These are phyloP conservation scores for Albula goreensis DNA, from an alignment of 2,113 vertebrate species.

Conservation along the genomic window DNA sequence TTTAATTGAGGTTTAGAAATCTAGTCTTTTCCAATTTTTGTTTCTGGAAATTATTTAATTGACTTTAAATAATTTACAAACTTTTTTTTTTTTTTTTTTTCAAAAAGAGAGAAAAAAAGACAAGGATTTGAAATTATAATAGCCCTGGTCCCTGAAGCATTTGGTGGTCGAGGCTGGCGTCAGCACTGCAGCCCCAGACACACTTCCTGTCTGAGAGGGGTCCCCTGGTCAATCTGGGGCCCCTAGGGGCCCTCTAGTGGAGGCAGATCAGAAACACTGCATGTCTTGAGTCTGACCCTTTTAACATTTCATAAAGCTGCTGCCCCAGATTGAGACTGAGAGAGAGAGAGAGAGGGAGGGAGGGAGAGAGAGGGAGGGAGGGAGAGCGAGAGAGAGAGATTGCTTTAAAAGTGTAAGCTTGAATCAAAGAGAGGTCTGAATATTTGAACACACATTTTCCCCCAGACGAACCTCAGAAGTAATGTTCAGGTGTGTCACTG, in stretches of 20 bases:
- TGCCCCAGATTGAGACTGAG: constrained; percentile 54
- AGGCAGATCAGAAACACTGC: constrained; percentile 32
- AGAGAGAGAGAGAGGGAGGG: constrained; percentile 36
- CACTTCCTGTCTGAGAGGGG: background rate
- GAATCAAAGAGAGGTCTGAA: constrained; percentile 52
- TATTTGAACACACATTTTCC: constrained; percentile 57
- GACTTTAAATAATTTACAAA: background rate
- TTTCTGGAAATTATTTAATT: background rate
- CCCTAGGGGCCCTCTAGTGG: background rate
- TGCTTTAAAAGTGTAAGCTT: no score
- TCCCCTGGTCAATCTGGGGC: background rate
- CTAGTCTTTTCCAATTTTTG: background rate
- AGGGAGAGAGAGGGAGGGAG: constrained; percentile 1
- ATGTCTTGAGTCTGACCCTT: constrained; percentile 51
- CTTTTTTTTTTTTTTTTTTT: background rate
- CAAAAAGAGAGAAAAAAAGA: background rate
- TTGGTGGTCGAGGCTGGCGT: background rate
- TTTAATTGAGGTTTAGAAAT: background rate
- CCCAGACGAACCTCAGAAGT: constrained; percentile 38
- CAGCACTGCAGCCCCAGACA: background rate
- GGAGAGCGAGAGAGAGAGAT: background rate
- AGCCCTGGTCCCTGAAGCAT: background rate
- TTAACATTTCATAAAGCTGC: constrained; percentile 65
- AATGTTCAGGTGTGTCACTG: constrained; percentile 12
- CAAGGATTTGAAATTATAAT: background rate